phyloP scores from a whole-genome alignment of 1,140 invertebrate genomes.

The Panagrolaimus sp. region DNA sequence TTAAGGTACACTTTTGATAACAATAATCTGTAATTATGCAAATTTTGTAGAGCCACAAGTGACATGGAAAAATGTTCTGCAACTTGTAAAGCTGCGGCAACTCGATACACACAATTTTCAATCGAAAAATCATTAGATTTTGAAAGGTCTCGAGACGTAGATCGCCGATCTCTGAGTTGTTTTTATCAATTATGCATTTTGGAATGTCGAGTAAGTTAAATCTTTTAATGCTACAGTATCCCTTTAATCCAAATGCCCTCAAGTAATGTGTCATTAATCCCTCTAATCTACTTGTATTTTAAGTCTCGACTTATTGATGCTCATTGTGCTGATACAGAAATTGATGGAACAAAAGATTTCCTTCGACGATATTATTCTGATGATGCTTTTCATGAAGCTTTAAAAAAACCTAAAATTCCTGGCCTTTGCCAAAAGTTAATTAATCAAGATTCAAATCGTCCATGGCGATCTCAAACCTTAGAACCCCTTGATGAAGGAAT shows the following conservation, averaged over 20 bases:
- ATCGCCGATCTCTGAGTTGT: not conserved
- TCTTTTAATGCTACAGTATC: no score
- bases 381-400: slow-evolving; percentile 6
- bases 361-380: slow-evolving; percentile 10
- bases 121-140: not conserved
- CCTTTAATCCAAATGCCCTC: no score
- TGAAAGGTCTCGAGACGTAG: not conserved
- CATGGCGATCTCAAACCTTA: not conserved
- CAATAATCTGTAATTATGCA: not conserved
- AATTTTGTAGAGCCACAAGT: not conserved
- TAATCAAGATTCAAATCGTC: not conserved
- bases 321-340: slow-evolving; percentile 8
- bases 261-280: no score
- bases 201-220: not conserved
- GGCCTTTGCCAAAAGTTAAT: not conserved
- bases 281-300: not conserved
- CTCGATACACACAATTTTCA: not conserved
- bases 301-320: slow-evolving; percentile 12
- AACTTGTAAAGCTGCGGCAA: not conserved
- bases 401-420: not conserved
- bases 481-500: not conserved
- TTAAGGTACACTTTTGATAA: not conserved
- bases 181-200: slow-evolving; percentile 15
- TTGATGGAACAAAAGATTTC: slow-evolving; percentile 4
- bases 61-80: slow-evolving; percentile 14